Conservation (phyloP, 2,113 vertebrate species). For the Ageneiosus marmoratus region DNA sequence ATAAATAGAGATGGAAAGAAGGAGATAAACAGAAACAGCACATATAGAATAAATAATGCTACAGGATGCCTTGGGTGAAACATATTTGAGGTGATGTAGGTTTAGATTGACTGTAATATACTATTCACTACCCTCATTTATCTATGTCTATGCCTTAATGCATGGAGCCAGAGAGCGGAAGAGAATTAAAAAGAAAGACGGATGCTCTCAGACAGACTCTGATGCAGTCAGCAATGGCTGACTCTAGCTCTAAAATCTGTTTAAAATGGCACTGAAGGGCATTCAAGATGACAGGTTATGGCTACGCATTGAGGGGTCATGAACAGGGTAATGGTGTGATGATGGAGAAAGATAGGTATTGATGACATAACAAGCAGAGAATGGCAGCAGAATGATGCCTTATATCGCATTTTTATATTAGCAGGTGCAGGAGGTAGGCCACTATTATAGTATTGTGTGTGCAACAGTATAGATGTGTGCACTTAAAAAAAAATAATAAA, state of each 20-base stretch:
- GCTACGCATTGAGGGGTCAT: constrained; percentile 24
- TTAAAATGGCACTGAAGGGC: constrained; percentile 15
- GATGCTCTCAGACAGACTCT: not conserved
- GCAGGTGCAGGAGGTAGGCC: constrained; percentile 5
- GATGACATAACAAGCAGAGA: constrained; percentile 23
- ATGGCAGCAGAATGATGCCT: constrained; percentile 1
- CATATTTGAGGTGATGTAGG: not conserved
- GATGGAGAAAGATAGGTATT: constrained; percentile 17
- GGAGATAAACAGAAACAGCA: not conserved
- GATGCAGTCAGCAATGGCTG: not conserved
- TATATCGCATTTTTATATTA: constrained; percentile 14
- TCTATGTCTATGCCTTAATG: not conserved
- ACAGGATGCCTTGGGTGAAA: not conserved
- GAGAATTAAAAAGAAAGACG: not conserved
- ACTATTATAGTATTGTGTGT: not conserved
- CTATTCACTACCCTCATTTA: not conserved
- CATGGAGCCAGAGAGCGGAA: not conserved
- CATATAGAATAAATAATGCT: not conserved
- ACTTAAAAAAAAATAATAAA: no score
- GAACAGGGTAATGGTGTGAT: constrained; percentile 30
- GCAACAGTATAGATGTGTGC: not conserved
- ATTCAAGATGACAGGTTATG: constrained; percentile 17
- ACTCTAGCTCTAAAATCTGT: not conserved
- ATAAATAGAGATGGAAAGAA: constrained; percentile 6
- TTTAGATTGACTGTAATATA: not conserved